These are phyloP conservation scores for Drosophila cracens DNA, from an alignment of 2,888 invertebrate species.

Conservation along the genomic window DNA sequence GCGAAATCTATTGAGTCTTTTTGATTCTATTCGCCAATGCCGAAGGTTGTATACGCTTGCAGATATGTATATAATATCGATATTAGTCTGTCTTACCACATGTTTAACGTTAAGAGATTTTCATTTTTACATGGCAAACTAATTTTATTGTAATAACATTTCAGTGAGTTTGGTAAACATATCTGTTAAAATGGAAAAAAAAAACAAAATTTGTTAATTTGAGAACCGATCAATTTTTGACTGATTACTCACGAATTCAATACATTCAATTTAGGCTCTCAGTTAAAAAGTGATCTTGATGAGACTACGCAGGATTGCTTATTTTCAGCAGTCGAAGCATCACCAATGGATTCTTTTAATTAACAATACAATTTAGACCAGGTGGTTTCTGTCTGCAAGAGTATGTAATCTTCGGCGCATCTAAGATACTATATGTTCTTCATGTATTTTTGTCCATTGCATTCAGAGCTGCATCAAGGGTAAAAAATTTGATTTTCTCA, in stretches of 20 bases:
- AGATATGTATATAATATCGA: background rate
- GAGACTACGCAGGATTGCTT: background rate
- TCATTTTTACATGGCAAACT: background rate
- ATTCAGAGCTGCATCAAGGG: constrained; percentile 88
- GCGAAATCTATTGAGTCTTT: background rate
- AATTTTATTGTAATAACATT: background rate
- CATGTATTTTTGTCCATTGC: background rate
- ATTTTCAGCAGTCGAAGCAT: background rate
- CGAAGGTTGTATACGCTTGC: background rate
- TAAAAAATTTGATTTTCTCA: constrained; percentile 90
- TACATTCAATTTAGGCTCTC: background rate
- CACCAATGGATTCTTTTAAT: background rate
- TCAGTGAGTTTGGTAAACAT: background rate
- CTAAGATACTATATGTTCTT: background rate
- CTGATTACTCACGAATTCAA: background rate
- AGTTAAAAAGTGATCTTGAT: background rate
- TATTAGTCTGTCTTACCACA: background rate
- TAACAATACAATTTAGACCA: background rate
- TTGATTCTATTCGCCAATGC: background rate
- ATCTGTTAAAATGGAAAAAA: background rate
- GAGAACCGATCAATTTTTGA: background rate
- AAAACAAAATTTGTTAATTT: background rate
- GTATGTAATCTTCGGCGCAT: background rate
- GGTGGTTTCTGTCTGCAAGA: background rate
- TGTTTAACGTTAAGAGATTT: background rate